phyloP scores from a whole-genome alignment of 2,113 vertebrate species.

The Psilopsiagon aurifrons region DNA sequence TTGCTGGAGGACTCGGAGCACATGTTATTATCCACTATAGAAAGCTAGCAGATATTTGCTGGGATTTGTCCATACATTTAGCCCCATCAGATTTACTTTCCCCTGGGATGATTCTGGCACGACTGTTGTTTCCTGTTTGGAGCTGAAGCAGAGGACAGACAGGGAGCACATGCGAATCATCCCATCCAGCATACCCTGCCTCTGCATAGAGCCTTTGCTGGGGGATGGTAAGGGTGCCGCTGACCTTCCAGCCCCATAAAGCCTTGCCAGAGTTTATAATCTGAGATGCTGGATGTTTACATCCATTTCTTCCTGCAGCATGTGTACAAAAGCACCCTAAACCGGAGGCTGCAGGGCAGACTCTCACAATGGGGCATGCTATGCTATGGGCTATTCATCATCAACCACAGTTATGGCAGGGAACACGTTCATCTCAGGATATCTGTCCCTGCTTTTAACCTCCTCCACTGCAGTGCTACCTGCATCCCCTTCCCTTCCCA shows the following conservation, averaged over 20 bases:
- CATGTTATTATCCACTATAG: not conserved
- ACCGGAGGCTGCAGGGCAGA: accelerated
- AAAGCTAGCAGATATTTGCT: conserved; percentile 6
- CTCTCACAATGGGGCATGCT: not conserved
- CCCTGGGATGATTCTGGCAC: not conserved
- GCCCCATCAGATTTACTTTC: not conserved
- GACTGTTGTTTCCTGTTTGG: not conserved
- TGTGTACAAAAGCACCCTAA: not conserved
- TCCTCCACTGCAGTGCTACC: not conserved
- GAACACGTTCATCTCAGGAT: not conserved
- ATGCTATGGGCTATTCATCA: accelerated
- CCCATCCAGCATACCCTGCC: not conserved
- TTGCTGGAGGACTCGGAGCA: not conserved
- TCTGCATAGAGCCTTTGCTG: not conserved
- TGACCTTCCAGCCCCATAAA: not conserved
- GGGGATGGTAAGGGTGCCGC: not conserved
- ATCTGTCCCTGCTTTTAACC: not conserved
- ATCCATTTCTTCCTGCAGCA: not conserved
- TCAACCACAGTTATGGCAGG: not conserved
- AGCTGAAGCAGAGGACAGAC: not conserved
- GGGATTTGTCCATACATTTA: not conserved
- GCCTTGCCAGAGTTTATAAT: not conserved
- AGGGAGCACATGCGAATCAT: accelerated
- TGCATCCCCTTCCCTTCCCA: not conserved
- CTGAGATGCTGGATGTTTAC: not conserved